Evolutionary conservation across 2,888 invertebrate genomes (phyloP), one percentile per base, ranked within the genome.

Genomic region (Brachyopa scutellaris): DNA sequence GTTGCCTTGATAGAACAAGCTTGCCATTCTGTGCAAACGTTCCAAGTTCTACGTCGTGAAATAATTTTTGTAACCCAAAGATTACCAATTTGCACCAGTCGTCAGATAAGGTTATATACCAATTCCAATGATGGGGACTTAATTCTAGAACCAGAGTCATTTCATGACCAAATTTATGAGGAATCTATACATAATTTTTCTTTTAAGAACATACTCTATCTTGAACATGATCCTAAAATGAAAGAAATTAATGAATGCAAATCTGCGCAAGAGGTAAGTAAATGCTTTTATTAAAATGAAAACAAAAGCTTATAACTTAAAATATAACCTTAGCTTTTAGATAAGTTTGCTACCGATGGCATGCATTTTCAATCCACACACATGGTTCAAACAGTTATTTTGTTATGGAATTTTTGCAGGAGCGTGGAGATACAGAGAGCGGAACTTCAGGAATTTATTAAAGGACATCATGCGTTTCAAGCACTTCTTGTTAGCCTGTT

Each of bases 401-500:
- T 85, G 8, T 59, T 89, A 0, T 89, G 87, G 88, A 61, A 77
- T 9, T 85, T 86, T 15, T 85, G 84, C 57, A 85, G 77, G 0
- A 66, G 51, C 7, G 1, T 42, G 1, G 31, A 33, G 5, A 21
- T 7, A 8, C 9, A 1, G 0, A 66, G 9, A 4, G 61, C 13
- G 9, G 15, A 31, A 1, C 26, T 62, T 23, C 38, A 55, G 15
- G n/a, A 57, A 4, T 45, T 78, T 0, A 82, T 82, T 1, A 40
- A 55, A 23, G 1, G 8, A 0, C 8, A 69, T 3, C 42, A 19
- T 3, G 40, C 86, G 5, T 72, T 87, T 1, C 47, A 77, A 2
- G 38, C 67, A 1, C 15, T 87, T 15, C 40, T 88, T 3, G 47
- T 87, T 1, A 19, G 84, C 2, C 85, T 92, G 9, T 85, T 86